Percentiles rank a stretch among this genome's conserved stretches.
phyloP scores from a whole-genome alignment of 2,797 vertebrate genomes.

The Rhinogobio ventralis region DNA sequence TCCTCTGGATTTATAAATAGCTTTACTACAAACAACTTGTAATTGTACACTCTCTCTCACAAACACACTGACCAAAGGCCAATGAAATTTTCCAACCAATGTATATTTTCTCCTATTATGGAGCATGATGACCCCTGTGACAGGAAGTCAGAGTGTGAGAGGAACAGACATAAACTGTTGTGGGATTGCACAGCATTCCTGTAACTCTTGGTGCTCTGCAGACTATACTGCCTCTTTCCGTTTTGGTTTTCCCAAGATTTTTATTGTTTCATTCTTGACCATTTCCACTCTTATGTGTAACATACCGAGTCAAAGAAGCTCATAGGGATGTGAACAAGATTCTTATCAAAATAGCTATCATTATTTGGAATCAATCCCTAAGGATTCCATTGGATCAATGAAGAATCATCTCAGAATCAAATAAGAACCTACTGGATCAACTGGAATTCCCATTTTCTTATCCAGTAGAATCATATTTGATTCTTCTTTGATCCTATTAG shows the following conservation, averaged over 20 bases:
- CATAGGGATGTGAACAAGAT: not conserved
- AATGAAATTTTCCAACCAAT: constrained; percentile 35
- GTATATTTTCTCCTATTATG: constrained; percentile 20
- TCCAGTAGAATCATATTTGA: not conserved
- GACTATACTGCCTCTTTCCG: not conserved
- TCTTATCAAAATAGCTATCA: not conserved
- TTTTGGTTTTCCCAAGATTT: not conserved
- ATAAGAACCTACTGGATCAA: not conserved
- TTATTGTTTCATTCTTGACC: not conserved
- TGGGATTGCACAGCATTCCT: not conserved
- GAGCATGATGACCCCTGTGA: not conserved
- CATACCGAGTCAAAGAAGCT: not conserved
- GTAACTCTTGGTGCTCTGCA: not conserved
- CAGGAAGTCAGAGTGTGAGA: constrained; percentile 35
- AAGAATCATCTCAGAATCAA: not conserved
- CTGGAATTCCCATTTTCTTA: not conserved
- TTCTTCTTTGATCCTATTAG: constrained; percentile 9
- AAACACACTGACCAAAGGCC: constrained; percentile 36
- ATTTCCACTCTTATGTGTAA: not conserved
- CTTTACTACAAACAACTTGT: constrained; percentile 31
- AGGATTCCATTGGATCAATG: not conserved
- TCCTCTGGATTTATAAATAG: constrained; percentile 56
- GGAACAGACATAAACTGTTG: not conserved
- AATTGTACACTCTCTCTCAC: constrained; percentile 22
- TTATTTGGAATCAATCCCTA: not conserved